Base-by-base conservation (phyloP, 2,888 invertebrate genomes). In the Amaurobius ferox region DNA sequence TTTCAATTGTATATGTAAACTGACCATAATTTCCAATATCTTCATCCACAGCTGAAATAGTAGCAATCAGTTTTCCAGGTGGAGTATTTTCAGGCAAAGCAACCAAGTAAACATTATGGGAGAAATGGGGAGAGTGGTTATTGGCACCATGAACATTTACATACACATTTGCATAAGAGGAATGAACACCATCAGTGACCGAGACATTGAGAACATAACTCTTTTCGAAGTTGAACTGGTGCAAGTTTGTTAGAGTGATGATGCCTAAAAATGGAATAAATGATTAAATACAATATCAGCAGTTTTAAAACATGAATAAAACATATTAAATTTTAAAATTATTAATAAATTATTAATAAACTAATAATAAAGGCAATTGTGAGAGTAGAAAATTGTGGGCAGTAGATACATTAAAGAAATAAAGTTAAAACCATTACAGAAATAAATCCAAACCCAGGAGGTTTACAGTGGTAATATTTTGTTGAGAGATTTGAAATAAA, bases 121-220 rank as follows among this genome's bases (percentile, higher is more conserved):
- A 93, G 91, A 98, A 98, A 88, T 93, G 93, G 11, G 98, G 98
- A 89, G 95, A 93, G 91, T 94, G 94, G 89, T 93, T 93, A 92
- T 98, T 98, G 87, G 95, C 94, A 19, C 89, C 89, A 23, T 87
- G 87, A 66, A 89, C 88, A 39, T 85, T 88, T 9, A 92, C 90
- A 48, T 90, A 89, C 9, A 93, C 91, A 44, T 91, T 89, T 0
- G 97, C 94, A 92, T 96, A 98, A 88, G 94, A 95, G 7, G 97
- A 97, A 92, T 97, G 98, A 44, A 98, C 96, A 39, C 98, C 98
- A 92, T 99, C 98, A 78, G 96, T 96, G 48, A 97, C 98, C 0
- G 98, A 98, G 39, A 98, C 95, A 92, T 98, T 98, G 85, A 98
- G 93, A 86, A 94, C 92, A 90, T 94, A 94, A 74, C 93, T 92